These are phyloP conservation scores for Mastigias papua DNA, from an alignment of 30 jellyfish, hydroid and myxozoan species.

Conservation along the genomic window DNA sequence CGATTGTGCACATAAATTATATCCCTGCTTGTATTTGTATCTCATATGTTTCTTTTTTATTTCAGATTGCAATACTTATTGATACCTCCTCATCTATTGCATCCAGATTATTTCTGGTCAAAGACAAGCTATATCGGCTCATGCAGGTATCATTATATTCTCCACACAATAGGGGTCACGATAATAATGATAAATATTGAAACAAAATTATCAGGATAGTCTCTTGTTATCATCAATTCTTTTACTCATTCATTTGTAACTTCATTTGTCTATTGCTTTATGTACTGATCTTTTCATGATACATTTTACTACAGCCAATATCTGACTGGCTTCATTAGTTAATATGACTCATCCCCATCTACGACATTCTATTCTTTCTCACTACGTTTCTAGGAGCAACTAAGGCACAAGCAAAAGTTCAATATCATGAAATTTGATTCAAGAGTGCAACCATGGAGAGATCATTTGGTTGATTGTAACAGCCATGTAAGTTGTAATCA, in stretches of 20 bases:
- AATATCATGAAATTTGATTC: constrained; percentile 90
- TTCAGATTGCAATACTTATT: constrained; percentile 81
- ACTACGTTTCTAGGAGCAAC: constrained; percentile 86
- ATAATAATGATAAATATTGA: no score
- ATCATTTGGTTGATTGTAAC: constrained; percentile 88
- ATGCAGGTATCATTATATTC: constrained; percentile 88
- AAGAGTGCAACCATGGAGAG: constrained; percentile 92
- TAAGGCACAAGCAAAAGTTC: constrained; percentile 78
- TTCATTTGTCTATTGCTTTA: no score
- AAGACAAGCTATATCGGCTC: constrained; percentile 78
- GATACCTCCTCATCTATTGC: constrained; percentile 99
- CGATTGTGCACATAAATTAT: neutral
- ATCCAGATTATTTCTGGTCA: constrained; percentile 70
- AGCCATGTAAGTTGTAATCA: constrained; percentile 58
- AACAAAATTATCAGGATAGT: no score
- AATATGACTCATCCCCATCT: neutral
- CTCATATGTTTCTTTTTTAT: neutral
- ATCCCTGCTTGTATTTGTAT: neutral
- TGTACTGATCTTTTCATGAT: no score
- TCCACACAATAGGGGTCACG: no score
- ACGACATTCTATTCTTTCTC: neutral
- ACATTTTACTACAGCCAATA: no score
- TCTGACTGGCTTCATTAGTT: no score
- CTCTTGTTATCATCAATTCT: no score
- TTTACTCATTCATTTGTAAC: no score